Evolutionary conservation across 2,888 invertebrate species (phyloP), one percentile per base, ranked within the genome.

Genomic region (Timema cristinae): DNA sequence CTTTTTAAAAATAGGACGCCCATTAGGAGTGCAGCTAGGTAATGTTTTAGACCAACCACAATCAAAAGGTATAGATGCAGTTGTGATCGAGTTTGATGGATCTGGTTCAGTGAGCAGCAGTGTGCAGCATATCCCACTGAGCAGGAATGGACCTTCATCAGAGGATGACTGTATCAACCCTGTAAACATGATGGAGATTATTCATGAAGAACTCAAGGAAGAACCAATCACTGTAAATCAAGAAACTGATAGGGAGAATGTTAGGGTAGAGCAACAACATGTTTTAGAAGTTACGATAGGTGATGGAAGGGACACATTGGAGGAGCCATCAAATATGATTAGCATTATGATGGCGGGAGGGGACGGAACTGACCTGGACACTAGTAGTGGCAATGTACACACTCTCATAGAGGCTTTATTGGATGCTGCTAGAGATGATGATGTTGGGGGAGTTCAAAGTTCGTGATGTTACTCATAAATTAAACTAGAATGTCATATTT

Each of bases 381-480:
- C 71, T 47, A 73, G 67, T 54, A 73, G 66, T 52, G 71, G 69
- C 52, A 71, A 70, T 67, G 76, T 75, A 51, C 75, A 75, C 49
- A 72, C 76, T 13, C 72, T 76, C 6, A 75, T 76, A 47, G 76
- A 76, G 59, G 76, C 76, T 8, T 74, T 76, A 54, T 72, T 76
- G 50, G 76, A 75, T 70, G 75, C 75, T 59, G 75, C 73, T 48
- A 73, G 63, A 69, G 56, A 56, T 47, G 63, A 75, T 67, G 71
- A 32, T 32, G 32, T 32, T 32, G 32, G 32, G 32, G 32, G 4
- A 32, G 32, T 32, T 32, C 32, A 32, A 32, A 32, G 32, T 32
- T 32, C 32, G 32, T 32, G 32, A 32, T 32, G 32, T 32, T 32
- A 32, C 32, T 32, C 32, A 32, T 32, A 32, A 32, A 32, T 32